Conservation (phyloP, 2,888 invertebrate species). For the Busseola fusca region DNA sequence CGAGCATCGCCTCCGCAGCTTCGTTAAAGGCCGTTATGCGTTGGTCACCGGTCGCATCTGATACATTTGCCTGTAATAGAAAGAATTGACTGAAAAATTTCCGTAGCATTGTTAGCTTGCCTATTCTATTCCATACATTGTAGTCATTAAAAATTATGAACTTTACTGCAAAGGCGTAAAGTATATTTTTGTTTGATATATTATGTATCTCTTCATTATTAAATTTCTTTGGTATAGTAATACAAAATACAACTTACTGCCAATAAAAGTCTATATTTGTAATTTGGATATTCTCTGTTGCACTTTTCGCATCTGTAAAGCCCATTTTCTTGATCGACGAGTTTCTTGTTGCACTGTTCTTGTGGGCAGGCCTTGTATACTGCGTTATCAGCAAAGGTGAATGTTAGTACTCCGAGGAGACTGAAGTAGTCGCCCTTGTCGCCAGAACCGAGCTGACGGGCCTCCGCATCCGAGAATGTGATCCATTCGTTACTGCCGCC, state of each 20-base stretch:
- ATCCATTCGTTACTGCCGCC: constrained; percentile 91
- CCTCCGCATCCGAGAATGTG: constrained; percentile 93
- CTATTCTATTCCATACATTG: neutral
- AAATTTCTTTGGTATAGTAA: neutral
- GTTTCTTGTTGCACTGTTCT: constrained; percentile 97
- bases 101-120: neutral
- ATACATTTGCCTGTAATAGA: constrained; percentile 92
- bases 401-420: constrained; percentile 93
- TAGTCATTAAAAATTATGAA: neutral
- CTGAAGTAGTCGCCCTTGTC: constrained; percentile 95
- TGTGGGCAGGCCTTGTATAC: constrained; percentile 97
- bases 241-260: constrained; percentile 88
- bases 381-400: constrained; percentile 94
- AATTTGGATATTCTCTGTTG: constrained; percentile 94
- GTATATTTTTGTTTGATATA: neutral
- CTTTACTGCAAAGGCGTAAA: neutral
- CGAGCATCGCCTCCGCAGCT: constrained; percentile 93
- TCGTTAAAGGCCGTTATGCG: constrained; percentile 98
- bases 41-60: constrained; percentile 95
- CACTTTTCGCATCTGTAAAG: constrained; percentile 98
- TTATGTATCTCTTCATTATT: too few relatives aligned
- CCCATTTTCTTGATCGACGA: constrained; percentile 96
- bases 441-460: constrained; percentile 91
- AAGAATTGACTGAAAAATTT: neutral
- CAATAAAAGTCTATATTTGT: constrained; percentile 95